These are phyloP conservation scores for Reticulitermes speratus DNA, from an alignment of 1,140 invertebrate species.

Conservation along the genomic window DNA sequence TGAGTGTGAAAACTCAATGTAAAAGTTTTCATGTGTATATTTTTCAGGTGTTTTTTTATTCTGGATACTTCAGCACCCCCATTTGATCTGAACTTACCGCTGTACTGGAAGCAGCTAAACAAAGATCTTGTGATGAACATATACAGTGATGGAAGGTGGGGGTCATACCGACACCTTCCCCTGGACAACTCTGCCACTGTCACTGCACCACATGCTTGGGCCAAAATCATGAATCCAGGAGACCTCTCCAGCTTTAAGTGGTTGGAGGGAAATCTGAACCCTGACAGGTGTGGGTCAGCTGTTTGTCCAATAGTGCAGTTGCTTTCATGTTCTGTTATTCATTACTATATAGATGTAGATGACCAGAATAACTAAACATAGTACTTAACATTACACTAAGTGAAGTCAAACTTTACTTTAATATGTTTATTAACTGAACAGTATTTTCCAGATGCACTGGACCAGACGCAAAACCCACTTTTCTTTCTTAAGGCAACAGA, in stretches of 20 bases:
- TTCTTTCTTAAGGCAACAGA: too few species aligned
- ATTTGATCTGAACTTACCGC: neutral
- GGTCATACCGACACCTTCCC: slow-evolving; percentile 71
- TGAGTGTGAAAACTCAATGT: too few species aligned
- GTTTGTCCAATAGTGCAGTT: too few species aligned
- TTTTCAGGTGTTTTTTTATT: neutral
- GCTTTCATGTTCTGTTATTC: too few species aligned
- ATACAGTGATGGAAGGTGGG: slow-evolving; percentile 71
- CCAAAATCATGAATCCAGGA: slow-evolving; percentile 74
- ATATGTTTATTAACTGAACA: too few species aligned
- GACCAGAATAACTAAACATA: too few species aligned
- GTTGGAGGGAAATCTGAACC: slow-evolving; percentile 63
- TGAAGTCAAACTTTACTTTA: too few species aligned
- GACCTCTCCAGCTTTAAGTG: slow-evolving; percentile 84
- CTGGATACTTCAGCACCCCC: neutral
- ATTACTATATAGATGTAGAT: too few species aligned
- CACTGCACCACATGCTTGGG: slow-evolving; percentile 66
- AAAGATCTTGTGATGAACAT: slow-evolving; percentile 84
- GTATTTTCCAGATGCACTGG: too few species aligned
- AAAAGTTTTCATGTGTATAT: too few species aligned
- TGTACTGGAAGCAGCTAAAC: slow-evolving; percentile 61
- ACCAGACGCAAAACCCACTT: too few species aligned
- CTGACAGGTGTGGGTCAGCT: neutral
- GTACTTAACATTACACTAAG: too few species aligned
- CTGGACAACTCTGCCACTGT: slow-evolving; percentile 50